Base-by-base conservation (phyloP, 2,797 vertebrate genomes). In the Cossypha dichroa region DNA sequence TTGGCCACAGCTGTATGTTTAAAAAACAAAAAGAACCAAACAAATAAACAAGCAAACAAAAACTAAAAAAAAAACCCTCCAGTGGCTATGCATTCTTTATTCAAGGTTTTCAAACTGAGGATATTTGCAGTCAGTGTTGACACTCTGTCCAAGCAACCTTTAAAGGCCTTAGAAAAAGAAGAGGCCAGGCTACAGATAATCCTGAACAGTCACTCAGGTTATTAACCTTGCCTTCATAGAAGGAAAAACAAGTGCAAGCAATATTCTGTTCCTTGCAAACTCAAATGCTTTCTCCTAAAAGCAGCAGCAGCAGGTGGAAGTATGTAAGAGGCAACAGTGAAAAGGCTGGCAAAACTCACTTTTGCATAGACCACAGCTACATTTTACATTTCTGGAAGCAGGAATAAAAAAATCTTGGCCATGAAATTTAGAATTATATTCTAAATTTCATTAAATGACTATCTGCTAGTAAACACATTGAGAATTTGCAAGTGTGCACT, bases 381-480 rank as follows among this genome's bases (percentile, higher is more conserved):
- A 67, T 77, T 76, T 86, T 26, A 55, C 49, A 70, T 33, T 83
- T 77, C 22, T 33, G 36, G 31, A 83, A 88, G 34, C 31, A 36
- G 10, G 9, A 67, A 40, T 48, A 56, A 67, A 77, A 77, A 69
- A 4, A 25, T 45, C n/a, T 90, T 80, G 18, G 7, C 11, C 29
- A 26, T 33, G 54, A 86, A 81, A 93, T 40, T 77, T 93, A 93
- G 84, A 95, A 91, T 84, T 41, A 41, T 52, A 92, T 48, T 70
- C 45, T 92, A 23, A 52, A 94, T 94, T 96, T 93, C 64, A 81
- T 91, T 72, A 58, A 90, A 85, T 79, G 0, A 28, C 26, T 45
- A 73, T 54, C 55, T 79, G 12, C 31, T 33, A 18, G 33, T 60
- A 72, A 83, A 76, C 8, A 36, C 8, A 17, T 20, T 18, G 45